phyloP scores from a whole-genome alignment of 2,797 vertebrate genomes.

The Thripadectes ignobilis region DNA sequence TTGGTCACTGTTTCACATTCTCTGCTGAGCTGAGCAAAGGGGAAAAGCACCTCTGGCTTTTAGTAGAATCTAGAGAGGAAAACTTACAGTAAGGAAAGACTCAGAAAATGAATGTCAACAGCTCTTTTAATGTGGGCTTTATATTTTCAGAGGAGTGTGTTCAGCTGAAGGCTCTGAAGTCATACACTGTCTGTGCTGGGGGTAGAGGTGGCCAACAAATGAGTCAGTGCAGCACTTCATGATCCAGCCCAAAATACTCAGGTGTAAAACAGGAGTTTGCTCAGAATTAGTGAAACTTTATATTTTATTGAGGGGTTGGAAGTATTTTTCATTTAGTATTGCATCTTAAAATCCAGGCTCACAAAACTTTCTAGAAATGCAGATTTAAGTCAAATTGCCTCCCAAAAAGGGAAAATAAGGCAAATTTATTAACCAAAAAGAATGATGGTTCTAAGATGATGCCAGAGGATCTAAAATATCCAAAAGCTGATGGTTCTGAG shows the following conservation, averaged over 20 bases:
- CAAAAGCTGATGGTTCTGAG: background rate
- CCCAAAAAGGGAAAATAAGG: background rate
- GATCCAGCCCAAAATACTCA: background rate
- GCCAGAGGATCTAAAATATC: background rate
- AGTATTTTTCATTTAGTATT: background rate
- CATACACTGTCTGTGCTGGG: no score
- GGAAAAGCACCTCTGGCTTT: background rate
- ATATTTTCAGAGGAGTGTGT: background rate
- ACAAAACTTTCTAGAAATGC: background rate
- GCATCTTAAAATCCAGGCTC: background rate
- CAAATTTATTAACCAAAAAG: background rate
- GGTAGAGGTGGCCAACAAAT: background rate
- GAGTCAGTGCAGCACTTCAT: background rate
- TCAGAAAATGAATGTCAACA: background rate
- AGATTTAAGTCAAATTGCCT: background rate
- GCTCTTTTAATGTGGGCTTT: background rate
- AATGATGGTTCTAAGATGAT: background rate
- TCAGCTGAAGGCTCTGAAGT: background rate
- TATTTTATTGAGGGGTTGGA: background rate
- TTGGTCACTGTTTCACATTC: background rate
- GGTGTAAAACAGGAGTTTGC: background rate
- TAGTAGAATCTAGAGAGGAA: background rate
- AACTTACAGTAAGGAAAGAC: background rate
- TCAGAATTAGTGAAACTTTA: background rate
- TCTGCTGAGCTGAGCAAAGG: background rate